Base-by-base conservation (phyloP, 2,113 vertebrate genomes). In the Ceyx melanurus region DNA sequence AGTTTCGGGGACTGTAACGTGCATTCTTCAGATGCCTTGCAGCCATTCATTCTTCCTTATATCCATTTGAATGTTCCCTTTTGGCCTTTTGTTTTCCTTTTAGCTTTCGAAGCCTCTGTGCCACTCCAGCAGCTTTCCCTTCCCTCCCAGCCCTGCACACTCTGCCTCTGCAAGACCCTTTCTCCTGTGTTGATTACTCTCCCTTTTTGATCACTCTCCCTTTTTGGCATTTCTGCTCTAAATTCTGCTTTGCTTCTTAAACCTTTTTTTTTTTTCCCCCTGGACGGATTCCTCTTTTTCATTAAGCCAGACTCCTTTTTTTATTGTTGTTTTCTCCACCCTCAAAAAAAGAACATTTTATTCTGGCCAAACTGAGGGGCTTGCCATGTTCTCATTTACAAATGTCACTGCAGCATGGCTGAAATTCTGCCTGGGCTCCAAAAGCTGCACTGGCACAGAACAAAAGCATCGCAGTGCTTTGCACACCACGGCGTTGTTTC, bases 41-140 rank as follows among this genome's bases (percentile, higher is more conserved):
- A 82, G 65, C 81, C 35, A 94, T 93, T 96, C 90, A 95, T 76
- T 74, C 92, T 54, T 77, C 71, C 89, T 94, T 85, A 85, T 71
- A 97, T 94, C 84, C 93, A 92, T 92, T 40, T 96, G 71, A 94
- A 90, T 95, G 83, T 91, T 58, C 75, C 61, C 86, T 82, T 53
- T 94, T 62, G 72, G 86, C 82, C 92, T 95, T 95, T 96, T 94
- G 86, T 93, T 95, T 94, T 53, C 82, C 56, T 77, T 94, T 92
- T 75, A 88, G 89, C 93, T 96, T 94, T 95, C 77, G 40, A 80
- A 89, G 79, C 51, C 66, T n/a, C 84, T 48, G 43, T 75, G 89
- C 77, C 67, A 31, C 29, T 94, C 76, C 88, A 79, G 65, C 73
- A 76, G 60, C 77, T 21, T 22, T 53, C 82, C 81, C 50, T 90